A percentile compares a stretch with the other conserved stretches of the same genome.
Conservation (phyloP, 2,113 vertebrate species). For the Elgaria multicarinata region DNA sequence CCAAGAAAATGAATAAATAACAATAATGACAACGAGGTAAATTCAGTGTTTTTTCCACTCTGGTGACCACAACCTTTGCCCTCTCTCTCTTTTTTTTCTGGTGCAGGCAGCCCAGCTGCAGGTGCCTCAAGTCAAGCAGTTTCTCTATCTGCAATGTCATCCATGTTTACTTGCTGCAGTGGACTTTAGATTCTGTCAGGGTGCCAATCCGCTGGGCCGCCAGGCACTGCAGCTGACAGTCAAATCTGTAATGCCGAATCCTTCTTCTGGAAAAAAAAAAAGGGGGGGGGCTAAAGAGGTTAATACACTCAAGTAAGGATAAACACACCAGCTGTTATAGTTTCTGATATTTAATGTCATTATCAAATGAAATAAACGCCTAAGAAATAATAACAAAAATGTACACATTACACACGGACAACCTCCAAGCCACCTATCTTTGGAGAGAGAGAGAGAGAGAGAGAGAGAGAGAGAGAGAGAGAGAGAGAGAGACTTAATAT, state of each 20-base stretch:
- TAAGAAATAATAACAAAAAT: slow-evolving; percentile 67
- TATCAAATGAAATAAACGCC: slow-evolving; percentile 81
- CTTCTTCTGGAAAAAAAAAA: slow-evolving; percentile 83
- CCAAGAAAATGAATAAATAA: slow-evolving; percentile 60
- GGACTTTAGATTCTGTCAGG: slow-evolving; percentile 85
- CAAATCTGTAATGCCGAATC: slow-evolving; percentile 82
- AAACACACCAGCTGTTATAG: slow-evolving; percentile 89
- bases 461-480: slow-evolving; percentile 44
- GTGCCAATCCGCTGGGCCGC: slow-evolving; percentile 81
- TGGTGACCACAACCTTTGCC: slow-evolving; percentile 77
- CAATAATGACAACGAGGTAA: slow-evolving; percentile 73
- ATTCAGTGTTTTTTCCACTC: slow-evolving; percentile 87
- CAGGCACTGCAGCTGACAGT: slow-evolving; percentile 87
- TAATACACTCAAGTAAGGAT: slow-evolving; percentile 91
- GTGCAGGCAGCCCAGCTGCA: slow-evolving; percentile 87
- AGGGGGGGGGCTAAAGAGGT: slow-evolving; percentile 87
- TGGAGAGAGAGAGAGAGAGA: slow-evolving; percentile 43
- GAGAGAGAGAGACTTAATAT: slow-evolving; percentile 62
- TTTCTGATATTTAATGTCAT: slow-evolving; percentile 88
- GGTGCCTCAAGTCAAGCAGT: slow-evolving; percentile 83
- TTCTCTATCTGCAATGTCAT: slow-evolving; percentile 76
- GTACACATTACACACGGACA: neutral
- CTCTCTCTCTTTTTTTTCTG: slow-evolving; percentile 68
- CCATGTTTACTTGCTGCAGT: slow-evolving; percentile 84
- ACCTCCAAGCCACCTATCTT: slow-evolving; percentile 52